phyloP scores from a whole-genome alignment of 1,140 invertebrate genomes.

The Listronotus oregonensis region DNA sequence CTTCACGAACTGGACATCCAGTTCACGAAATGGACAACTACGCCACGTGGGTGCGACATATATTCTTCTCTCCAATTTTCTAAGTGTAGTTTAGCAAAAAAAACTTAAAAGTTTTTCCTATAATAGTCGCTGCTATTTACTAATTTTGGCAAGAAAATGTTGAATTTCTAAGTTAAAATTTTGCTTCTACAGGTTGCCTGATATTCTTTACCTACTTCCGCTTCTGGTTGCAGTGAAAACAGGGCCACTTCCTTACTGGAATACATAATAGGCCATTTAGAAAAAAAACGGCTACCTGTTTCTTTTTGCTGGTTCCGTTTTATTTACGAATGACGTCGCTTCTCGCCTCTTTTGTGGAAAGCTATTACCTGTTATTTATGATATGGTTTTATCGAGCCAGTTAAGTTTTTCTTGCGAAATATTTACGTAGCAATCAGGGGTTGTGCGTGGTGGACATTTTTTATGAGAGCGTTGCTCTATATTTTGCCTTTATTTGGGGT shows the following conservation, averaged over 20 bases:
- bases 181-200: slow-evolving; percentile 4
- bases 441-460: slow-evolving; percentile 10
- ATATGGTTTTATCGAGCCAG: slow-evolving; percentile 26
- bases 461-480: not conserved
- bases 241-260: slow-evolving; percentile 13
- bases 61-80: too few species aligned
- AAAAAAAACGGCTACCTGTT: slow-evolving; percentile 11
- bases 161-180: too few species aligned
- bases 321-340: slow-evolving; percentile 16
- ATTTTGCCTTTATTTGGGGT: not conserved
- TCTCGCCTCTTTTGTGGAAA: slow-evolving; percentile 20
- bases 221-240: not conserved
- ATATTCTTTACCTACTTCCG: slow-evolving; percentile 2
- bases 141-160: too few species aligned
- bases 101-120: too few species aligned
- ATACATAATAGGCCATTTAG: slow-evolving; percentile 19
- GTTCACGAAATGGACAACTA: too few species aligned
- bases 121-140: too few species aligned
- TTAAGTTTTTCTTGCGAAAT: slow-evolving; percentile 15
- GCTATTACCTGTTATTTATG: slow-evolving; percentile 21
- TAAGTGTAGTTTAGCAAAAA: too few species aligned
- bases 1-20: too few species aligned
- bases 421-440: slow-evolving; percentile 9
- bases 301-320: slow-evolving; percentile 11
- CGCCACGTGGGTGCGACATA: too few species aligned